phyloP scores from a whole-genome alignment of 2,888 invertebrate species.

The Osedax frankpressi region DNA sequence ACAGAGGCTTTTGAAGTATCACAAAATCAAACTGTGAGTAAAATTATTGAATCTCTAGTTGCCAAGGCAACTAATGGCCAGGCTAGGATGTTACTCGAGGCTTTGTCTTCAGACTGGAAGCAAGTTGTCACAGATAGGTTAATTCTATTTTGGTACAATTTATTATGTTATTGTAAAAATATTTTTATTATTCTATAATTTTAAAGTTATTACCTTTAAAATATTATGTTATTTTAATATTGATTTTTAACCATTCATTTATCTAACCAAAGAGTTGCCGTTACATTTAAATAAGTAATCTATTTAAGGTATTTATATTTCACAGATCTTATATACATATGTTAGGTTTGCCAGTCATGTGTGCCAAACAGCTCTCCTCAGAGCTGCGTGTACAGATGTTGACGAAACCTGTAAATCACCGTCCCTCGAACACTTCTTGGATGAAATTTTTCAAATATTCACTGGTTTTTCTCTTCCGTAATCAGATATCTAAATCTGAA shows the following conservation, averaged over 20 bases:
- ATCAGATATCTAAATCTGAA: too few species aligned
- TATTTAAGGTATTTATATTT: too few species aligned
- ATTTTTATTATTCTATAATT: too few species aligned
- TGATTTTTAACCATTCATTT: too few species aligned
- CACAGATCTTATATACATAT: too few species aligned
- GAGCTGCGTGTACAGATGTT: neutral
- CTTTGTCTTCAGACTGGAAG: slow-evolving; percentile 29
- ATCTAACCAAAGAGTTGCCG: too few species aligned
- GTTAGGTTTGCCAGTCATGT: neutral
- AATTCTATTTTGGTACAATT: too few species aligned
- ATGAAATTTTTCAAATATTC: neutral
- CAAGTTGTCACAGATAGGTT: slow-evolving; percentile 32
- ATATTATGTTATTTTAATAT: too few species aligned
- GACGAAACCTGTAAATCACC: neutral
- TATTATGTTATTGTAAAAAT: too few species aligned
- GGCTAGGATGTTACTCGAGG: slow-evolving; percentile 28
- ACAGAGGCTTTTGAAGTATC: slow-evolving; percentile 35
- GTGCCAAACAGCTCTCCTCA: neutral
- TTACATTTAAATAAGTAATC: too few species aligned
- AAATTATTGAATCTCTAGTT: slow-evolving; percentile 34
- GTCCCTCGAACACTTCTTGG: neutral
- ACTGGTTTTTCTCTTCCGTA: too few species aligned
- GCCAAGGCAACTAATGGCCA: slow-evolving; percentile 30
- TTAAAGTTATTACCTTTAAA: too few species aligned
- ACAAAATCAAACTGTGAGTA: slow-evolving; percentile 36